Evolutionary conservation across 1,140 invertebrate genomes (phyloP), one percentile per base, ranked within the genome.

Genomic region (Calycopis cecrops): DNA sequence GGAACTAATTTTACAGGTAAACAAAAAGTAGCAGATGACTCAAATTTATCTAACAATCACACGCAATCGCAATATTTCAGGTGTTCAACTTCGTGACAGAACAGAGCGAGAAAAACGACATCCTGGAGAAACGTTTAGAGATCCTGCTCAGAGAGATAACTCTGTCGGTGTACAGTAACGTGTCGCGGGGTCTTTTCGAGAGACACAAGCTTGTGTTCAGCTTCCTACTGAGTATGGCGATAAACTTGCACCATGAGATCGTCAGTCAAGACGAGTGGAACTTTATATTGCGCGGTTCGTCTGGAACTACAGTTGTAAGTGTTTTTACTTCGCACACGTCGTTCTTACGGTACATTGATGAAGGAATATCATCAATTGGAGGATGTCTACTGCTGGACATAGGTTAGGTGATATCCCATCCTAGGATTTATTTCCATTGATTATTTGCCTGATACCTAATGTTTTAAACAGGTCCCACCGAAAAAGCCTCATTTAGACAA

Each of bases 131-230:
- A 28, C 89, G 95, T 17, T 82, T 97, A 9, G 68, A 90, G 37
- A 91, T 90, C 44, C 86, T 98, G 0, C 90, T 92, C 57, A 75
- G 89, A 8, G 92, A 95, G 78, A 96, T 96, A 48, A 96, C 95
- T 0, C 88, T 93, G 53, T 92, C 93, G 0, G 90, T 97, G 3
- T 98, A 97, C 72, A 92, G 92, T 8, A 97, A 96, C 63, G 92
- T 98, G 18, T 97, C 95, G n/a, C 89, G 95, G 21, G 93, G 93
- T 0, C 87, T 98, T 4, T 98, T 98, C 85, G 96, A 98, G 82
- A 92, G 93, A 66, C 95, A 98, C 77, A 98, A 98, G 89, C 87
- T 98, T 0, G 92, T 98, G 21, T 97, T 94, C 73, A 94, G 94
- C 69, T 96, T 97, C 64, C 90, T 97, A 84, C 78, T 97, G 8